Percentiles rank a stretch among this genome's conserved stretches.
phyloP scores from a whole-genome alignment of 2,113 vertebrate genomes.

The Rallus limicola region DNA sequence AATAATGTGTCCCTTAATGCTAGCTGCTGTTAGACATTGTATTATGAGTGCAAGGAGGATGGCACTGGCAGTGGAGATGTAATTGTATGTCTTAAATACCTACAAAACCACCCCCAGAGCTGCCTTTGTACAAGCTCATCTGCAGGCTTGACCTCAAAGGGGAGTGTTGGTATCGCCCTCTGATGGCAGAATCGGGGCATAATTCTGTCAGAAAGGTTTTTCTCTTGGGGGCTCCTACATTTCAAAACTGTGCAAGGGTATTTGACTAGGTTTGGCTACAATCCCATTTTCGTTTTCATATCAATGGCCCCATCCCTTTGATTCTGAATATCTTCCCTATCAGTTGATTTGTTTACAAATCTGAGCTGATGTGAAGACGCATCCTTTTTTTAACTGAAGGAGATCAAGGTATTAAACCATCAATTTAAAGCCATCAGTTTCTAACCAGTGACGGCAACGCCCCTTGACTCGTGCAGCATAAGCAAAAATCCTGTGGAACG shows the following conservation, averaged over 20 bases:
- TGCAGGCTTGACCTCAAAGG: constrained; percentile 31
- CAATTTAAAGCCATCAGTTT: constrained; percentile 58
- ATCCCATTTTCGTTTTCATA: neutral
- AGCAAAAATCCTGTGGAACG: constrained; percentile 39
- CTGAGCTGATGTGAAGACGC: constrained; percentile 44
- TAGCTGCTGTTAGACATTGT: constrained; percentile 16
- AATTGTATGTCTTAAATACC: constrained; percentile 7
- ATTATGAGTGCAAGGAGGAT: neutral
- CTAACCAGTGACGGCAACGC: constrained; percentile 46
- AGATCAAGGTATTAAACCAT: constrained; percentile 60
- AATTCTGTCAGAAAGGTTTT: neutral
- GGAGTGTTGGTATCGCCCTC: constrained; percentile 49
- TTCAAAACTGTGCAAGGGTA: neutral
- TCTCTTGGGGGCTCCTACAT: neutral
- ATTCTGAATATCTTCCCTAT: constrained; percentile 32
- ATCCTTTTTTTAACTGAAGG: constrained; percentile 51
- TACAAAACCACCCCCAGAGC: neutral
- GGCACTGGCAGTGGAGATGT: neutral
- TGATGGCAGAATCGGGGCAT: constrained; percentile 29
- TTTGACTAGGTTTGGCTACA: constrained; percentile 11
- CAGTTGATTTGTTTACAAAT: constrained; percentile 62
- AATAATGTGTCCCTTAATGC: constrained; percentile 25
- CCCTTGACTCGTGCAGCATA: constrained; percentile 53
- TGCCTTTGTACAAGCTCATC: neutral
- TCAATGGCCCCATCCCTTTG: neutral